Percentiles rank a stretch among this genome's conserved stretches.
phyloP scores from a whole-genome alignment of 2,113 vertebrate genomes.

The Probosciger aterrimus region DNA sequence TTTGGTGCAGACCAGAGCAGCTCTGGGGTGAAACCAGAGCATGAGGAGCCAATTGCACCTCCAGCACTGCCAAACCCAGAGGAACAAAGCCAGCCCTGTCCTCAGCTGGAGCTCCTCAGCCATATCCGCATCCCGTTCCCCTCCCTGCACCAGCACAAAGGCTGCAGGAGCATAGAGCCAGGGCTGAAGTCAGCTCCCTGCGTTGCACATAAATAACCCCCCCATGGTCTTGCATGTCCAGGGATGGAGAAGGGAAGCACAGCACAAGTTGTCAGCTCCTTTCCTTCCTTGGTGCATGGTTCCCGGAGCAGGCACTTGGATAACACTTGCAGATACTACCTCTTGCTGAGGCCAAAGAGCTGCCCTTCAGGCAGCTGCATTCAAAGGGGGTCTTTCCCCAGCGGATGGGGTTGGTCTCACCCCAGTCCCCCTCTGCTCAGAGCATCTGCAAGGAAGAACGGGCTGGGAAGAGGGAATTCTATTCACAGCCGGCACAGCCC shows the following conservation, averaged over 20 bases:
- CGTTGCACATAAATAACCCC: neutral
- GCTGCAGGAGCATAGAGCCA: neutral
- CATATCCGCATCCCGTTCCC: neutral
- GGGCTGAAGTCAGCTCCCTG: neutral
- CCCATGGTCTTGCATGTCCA: neutral
- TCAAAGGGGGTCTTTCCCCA: neutral
- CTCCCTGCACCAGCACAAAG: neutral
- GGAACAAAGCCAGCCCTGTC: conserved; percentile 39
- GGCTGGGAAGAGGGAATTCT: neutral
- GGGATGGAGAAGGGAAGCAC: neutral
- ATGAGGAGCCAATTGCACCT: neutral
- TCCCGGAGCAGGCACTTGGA: neutral
- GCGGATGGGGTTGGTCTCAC: neutral
- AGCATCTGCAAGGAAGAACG: neutral
- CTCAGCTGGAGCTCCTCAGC: neutral
- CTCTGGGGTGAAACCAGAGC: neutral
- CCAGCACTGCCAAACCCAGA: neutral
- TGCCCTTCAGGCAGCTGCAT: neutral
- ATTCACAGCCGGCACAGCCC: neutral
- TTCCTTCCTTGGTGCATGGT: neutral
- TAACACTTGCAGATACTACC: neutral
- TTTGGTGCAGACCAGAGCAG: fast-evolving
- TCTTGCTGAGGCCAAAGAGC: neutral
- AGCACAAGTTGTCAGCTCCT: neutral
- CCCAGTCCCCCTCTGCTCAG: fast-evolving